Percentiles rank a stretch among this genome's conserved stretches.
Evolutionary conservation across 2,888 invertebrate genomes (phyloP).

Genomic region (Lepidochitona cinerea): DNA sequence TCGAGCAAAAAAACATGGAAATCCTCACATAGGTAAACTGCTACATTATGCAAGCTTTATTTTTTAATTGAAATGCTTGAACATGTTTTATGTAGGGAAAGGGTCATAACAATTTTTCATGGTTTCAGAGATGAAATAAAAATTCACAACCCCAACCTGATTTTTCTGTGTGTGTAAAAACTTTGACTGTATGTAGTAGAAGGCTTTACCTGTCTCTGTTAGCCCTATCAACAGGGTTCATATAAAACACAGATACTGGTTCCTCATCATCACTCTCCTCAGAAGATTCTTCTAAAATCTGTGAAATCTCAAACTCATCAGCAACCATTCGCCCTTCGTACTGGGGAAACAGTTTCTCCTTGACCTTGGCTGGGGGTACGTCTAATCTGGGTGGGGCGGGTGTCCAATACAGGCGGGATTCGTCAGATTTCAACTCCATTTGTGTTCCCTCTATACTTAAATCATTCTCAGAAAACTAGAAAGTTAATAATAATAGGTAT

Average conservation of each 20-base stretch:
- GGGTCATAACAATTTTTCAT: no score
- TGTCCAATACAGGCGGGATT: conserved; percentile 67
- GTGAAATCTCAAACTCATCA: conserved; percentile 1
- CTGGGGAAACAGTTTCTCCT: conserved; percentile 61
- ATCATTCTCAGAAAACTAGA: conserved; percentile 41
- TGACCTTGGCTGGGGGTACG: conserved; percentile 59
- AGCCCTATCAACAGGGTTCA: conserved; percentile 24
- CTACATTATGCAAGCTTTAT: no score
- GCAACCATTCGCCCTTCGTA: conserved; percentile 42
- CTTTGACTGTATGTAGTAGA: no score
- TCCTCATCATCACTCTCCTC: conserved; percentile 40
- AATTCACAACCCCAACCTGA: no score
- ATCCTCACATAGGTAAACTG: no score
- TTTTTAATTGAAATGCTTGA: no score
- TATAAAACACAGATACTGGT: conserved; percentile 27
- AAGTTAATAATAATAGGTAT: no score
- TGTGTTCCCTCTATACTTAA: conserved; percentile 48
- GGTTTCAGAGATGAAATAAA: no score
- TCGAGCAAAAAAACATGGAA: no score
- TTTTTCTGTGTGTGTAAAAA: not conserved
- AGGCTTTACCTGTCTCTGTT: conserved; percentile 34
- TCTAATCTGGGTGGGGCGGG: conserved; percentile 69
- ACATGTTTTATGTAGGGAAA: no score
- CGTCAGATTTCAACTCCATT: conserved; percentile 47
- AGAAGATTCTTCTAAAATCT: conserved; percentile 21